Evolutionary conservation across 2,888 invertebrate species (phyloP).

Genomic region (Yponomeuta malinellus): DNA sequence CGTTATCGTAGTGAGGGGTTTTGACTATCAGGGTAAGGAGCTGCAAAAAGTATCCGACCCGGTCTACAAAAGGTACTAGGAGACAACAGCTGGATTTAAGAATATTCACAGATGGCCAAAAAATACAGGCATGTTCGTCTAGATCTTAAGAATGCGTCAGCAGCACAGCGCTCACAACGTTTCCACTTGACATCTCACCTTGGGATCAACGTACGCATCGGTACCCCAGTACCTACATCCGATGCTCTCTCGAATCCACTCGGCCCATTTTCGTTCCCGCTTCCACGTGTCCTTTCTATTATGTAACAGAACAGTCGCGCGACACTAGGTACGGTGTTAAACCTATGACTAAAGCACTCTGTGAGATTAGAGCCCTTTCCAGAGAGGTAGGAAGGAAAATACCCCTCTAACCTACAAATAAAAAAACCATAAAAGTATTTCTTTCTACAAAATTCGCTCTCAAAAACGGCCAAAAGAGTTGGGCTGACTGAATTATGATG

Average conservation of each 20-base stretch:
- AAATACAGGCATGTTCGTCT: too few species aligned
- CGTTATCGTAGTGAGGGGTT: too few species aligned
- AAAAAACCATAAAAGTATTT: too few species aligned
- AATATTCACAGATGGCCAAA: too few species aligned
- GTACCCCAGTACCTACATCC: neutral
- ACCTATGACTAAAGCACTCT: neutral
- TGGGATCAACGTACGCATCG: neutral
- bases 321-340: neutral
- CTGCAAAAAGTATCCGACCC: too few species aligned
- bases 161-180: neutral
- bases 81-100: too few species aligned
- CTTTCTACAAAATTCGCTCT: too few species aligned
- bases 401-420: too few species aligned
- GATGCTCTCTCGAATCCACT: neutral
- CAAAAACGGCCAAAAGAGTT: too few species aligned
- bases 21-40: too few species aligned
- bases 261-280: conserved; percentile 2
- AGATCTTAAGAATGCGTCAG: neutral
- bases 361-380: neutral
- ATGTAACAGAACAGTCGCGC: neutral
- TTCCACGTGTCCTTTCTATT: neutral
- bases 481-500: too few species aligned
- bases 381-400: neutral
- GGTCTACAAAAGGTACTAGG: too few species aligned
- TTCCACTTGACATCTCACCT: conserved; percentile 11